These are phyloP conservation scores for Apaloderma vittatum DNA, from an alignment of 2,113 vertebrate genomes.

Conservation along the genomic window DNA sequence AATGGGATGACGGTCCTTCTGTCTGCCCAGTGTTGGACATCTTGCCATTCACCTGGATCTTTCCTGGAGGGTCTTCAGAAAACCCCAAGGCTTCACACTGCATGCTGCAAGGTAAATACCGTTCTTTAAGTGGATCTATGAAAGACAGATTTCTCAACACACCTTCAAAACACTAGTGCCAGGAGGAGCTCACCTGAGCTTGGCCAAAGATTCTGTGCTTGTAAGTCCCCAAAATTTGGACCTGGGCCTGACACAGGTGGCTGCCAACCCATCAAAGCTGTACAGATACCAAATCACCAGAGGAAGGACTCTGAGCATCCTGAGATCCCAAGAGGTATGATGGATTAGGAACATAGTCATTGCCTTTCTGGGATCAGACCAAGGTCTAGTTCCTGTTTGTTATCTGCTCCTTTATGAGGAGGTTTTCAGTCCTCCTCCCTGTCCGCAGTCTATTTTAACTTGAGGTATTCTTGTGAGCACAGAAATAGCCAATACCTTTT, in stretches of 20 bases:
- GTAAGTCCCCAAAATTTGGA: neutral
- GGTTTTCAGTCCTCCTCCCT: neutral
- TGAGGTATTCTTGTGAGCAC: neutral
- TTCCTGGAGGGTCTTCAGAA: neutral
- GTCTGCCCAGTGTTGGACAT: neutral
- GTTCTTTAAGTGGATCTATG: neutral
- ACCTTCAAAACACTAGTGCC: neutral
- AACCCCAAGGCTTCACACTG: neutral
- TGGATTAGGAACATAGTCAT: neutral
- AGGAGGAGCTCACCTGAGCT: neutral
- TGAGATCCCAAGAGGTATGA: neutral
- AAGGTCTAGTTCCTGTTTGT: neutral
- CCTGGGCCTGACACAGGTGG: neutral
- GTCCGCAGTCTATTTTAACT: neutral
- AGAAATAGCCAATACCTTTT: neutral
- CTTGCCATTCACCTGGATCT: neutral
- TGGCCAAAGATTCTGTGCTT: neutral
- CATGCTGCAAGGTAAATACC: neutral
- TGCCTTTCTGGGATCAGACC: neutral
- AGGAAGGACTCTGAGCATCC: neutral
- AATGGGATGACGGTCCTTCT: neutral
- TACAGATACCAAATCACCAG: neutral
- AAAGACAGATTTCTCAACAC: neutral
- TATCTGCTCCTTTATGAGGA: neutral
- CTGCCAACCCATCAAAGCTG: neutral